Evolutionary conservation across 2,113 vertebrate species (phyloP), one percentile per base, ranked within the genome.

Genomic region (Oreochromis spilurus): DNA sequence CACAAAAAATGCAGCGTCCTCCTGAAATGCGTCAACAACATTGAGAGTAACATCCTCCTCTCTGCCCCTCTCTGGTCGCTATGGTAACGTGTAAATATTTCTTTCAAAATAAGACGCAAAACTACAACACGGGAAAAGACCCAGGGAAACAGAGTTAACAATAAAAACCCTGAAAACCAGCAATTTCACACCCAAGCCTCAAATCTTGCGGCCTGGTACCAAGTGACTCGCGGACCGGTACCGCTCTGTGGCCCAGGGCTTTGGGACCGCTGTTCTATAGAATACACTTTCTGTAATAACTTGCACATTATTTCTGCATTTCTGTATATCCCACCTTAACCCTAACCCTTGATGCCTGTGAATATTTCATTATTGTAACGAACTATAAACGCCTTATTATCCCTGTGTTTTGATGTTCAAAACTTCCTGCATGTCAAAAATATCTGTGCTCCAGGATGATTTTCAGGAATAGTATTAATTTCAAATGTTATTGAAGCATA

Each of bases 181-280:
- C 31, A 60, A 31, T 60, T 60, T 60, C 57, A 26, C 54, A 14
- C 2, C 54, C 54, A 31, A 31, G 57, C 29, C 26, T 60, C 57
- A 60, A 60, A 60, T 60, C 57, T 5, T 60, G 57, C 5, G 5
- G 9, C 57, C 5, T 1, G 14, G 57, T 31, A 29, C 54, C 54
- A 57, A 29, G 24, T 2, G 2, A 14, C 24, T 57, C 54, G 14
- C 0, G 0, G 24, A 57, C 1, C 2, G 12, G 24, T 57, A 31
- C 8, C 8, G 0, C 3, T 60, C 14, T 60, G 57, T 31, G 8
- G 1, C 26, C 26, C 57, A 2, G 57, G 26, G 26, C 8, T 60
- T 60, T 31, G 29, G 57, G 26, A 31, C 2, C 8, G 1, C 57
- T 67, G 36, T 12, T 9, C 2, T 67, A 21, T 21, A 14, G 11